A percentile compares a stretch with the other conserved stretches of the same genome.
phyloP scores from a whole-genome alignment of 2,797 vertebrate genomes.

The Chrysocyon brachyurus region DNA sequence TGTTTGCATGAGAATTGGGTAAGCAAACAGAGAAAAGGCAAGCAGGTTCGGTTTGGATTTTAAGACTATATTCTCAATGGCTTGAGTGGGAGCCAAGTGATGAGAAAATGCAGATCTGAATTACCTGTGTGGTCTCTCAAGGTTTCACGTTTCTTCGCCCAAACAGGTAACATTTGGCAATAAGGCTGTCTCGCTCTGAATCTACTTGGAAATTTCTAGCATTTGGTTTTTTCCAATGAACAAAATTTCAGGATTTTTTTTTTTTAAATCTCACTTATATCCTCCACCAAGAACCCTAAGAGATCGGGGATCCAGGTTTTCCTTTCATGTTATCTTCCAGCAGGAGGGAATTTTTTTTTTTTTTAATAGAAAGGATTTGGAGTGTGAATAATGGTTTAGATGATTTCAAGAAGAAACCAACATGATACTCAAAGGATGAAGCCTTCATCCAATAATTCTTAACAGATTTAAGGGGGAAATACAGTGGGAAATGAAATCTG shows the following conservation, averaged over 20 bases:
- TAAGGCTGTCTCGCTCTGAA: not conserved
- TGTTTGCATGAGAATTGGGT: not conserved
- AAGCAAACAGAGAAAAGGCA: not conserved
- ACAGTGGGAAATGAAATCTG: not conserved
- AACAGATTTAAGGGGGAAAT: not conserved
- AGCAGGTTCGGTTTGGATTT: not conserved
- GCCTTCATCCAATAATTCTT: not conserved
- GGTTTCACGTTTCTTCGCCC: slow-evolving; percentile 1
- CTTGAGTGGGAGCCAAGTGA: not conserved
- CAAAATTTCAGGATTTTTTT: not conserved
- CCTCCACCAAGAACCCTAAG: not conserved
- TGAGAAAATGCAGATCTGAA: not conserved
- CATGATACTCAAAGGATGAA: not conserved
- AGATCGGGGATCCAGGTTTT: not conserved
- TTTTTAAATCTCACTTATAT: not conserved
- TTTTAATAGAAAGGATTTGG: slow-evolving; percentile 19
- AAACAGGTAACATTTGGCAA: not conserved
- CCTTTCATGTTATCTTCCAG: not conserved
- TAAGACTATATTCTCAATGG: not conserved
- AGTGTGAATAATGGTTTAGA: not conserved
- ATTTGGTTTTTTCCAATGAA: not conserved
- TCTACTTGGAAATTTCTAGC: not conserved
- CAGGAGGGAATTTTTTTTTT: not conserved
- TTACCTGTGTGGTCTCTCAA: not conserved
- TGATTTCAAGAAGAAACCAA: not conserved